Evolutionary conservation across 2,888 invertebrate species (phyloP).

Genomic region (Therioaphis trifolii): DNA sequence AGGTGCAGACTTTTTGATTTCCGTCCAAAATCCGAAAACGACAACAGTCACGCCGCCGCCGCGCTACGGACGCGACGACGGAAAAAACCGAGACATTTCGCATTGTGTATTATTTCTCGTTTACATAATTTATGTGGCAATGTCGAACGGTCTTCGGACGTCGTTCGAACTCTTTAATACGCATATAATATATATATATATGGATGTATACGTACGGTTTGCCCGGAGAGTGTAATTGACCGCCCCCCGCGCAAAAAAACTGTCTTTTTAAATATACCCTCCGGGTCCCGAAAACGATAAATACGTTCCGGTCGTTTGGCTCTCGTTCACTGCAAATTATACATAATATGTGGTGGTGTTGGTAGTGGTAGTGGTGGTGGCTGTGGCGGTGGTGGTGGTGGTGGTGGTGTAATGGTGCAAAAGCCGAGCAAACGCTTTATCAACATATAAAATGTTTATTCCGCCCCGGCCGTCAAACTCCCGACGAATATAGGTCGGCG

Average conservation of each 20-base stretch:
- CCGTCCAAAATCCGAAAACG: no score
- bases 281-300: slow-evolving; percentile 3
- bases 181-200: no score
- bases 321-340: slow-evolving; percentile 35
- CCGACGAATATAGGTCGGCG: background rate
- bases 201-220: background rate
- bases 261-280: slow-evolving; percentile 38
- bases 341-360: background rate
- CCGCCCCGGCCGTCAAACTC: background rate
- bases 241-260: background rate
- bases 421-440: slow-evolving; percentile 61
- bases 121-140: slow-evolving; percentile 36
- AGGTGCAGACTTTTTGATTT: no score
- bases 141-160: background rate
- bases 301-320: slow-evolving; percentile 44
- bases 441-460: slow-evolving; percentile 60
- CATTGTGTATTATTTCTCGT: background rate
- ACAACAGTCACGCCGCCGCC: no score
- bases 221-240: slow-evolving; percentile 11
- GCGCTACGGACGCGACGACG: no score
- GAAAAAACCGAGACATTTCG: no score
- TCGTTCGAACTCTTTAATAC: background rate
- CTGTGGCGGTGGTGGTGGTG: slow-evolving; percentile 9
- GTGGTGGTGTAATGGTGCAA: slow-evolving; percentile 51
- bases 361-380: background rate